A percentile compares a stretch with the other conserved stretches of the same genome.
phyloP scores from a whole-genome alignment of 2,888 invertebrate genomes.

The Doris montereyensis region DNA sequence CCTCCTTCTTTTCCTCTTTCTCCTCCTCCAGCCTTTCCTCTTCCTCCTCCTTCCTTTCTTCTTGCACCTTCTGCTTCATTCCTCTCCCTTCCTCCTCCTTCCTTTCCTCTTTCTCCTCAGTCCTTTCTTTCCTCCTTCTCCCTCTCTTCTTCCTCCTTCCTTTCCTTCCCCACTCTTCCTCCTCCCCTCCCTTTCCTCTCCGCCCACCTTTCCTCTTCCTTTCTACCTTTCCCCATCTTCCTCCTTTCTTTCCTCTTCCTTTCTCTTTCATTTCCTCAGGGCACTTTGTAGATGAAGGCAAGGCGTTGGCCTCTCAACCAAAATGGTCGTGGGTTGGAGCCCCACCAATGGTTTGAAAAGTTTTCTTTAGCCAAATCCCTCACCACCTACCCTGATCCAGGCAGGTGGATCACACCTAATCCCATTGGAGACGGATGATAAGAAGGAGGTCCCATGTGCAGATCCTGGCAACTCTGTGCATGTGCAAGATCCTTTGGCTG shows the following conservation, averaged over 20 bases:
- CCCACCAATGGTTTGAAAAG: too few species aligned
- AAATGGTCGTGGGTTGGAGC: too few species aligned
- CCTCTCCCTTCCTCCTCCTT: background rate
- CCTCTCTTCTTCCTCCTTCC: background rate
- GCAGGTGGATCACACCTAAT: too few species aligned
- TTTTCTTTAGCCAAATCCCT: too few species aligned
- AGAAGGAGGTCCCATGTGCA: too few species aligned
- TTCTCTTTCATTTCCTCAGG: background rate
- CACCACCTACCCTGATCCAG: too few species aligned
- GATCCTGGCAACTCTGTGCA: too few species aligned
- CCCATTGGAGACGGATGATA: too few species aligned
- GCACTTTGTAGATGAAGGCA: too few species aligned
- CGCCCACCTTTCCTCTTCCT: background rate
- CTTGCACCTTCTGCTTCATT: background rate
- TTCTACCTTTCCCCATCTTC: background rate
- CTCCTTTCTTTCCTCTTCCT: background rate
- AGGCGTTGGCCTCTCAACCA: too few species aligned
- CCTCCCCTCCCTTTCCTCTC: background rate
- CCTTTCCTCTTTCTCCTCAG: background rate
- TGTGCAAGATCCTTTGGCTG: too few species aligned
- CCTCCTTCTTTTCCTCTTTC: background rate
- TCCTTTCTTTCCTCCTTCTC: background rate
- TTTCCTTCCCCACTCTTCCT: background rate
- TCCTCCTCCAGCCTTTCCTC: background rate
- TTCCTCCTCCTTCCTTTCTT: background rate